These are phyloP conservation scores for Orchesella flavescens DNA, from an alignment of 2,888 invertebrate species.

Conservation along the genomic window DNA sequence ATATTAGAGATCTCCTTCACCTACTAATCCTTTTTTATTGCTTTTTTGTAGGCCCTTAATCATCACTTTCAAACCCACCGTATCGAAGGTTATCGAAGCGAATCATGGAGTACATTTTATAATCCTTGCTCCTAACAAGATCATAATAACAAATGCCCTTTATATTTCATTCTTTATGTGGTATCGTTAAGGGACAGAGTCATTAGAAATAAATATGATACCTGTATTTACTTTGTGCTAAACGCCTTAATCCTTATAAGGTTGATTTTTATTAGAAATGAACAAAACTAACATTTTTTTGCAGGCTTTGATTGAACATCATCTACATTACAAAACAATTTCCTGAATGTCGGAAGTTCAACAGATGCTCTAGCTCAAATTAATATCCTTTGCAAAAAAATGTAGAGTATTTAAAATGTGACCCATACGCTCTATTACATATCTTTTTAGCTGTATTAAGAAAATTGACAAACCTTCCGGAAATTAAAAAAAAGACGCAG, in stretches of 20 bases:
- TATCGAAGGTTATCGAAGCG: too few species aligned
- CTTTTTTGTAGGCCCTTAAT: constrained; percentile 30
- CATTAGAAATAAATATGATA: too few species aligned
- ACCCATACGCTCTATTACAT: too few species aligned
- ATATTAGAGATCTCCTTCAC: constrained; percentile 2
- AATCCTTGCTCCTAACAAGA: not conserved
- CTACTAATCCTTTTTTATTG: constrained; percentile 47
- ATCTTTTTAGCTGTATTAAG: constrained; percentile 1
- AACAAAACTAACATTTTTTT: not conserved
- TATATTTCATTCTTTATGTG: not conserved
- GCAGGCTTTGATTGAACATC: not conserved
- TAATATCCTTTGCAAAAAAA: constrained; percentile 17
- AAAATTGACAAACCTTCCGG: constrained; percentile 54
- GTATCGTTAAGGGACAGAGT: too few species aligned
- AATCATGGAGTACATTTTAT: too few species aligned
- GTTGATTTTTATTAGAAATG: not conserved
- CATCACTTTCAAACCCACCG: not conserved
- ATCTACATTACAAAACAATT: constrained; percentile 30
- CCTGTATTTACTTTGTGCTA: too few species aligned
- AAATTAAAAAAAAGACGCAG: constrained; percentile 54
- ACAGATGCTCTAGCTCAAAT: constrained; percentile 24
- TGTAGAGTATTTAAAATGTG: not conserved
- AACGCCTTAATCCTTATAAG: not conserved
- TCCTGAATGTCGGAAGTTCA: constrained; percentile 55
- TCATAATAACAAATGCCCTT: constrained; percentile 3